phyloP scores from a whole-genome alignment of 2,113 vertebrate genomes.

The Cebus imitator region DNA sequence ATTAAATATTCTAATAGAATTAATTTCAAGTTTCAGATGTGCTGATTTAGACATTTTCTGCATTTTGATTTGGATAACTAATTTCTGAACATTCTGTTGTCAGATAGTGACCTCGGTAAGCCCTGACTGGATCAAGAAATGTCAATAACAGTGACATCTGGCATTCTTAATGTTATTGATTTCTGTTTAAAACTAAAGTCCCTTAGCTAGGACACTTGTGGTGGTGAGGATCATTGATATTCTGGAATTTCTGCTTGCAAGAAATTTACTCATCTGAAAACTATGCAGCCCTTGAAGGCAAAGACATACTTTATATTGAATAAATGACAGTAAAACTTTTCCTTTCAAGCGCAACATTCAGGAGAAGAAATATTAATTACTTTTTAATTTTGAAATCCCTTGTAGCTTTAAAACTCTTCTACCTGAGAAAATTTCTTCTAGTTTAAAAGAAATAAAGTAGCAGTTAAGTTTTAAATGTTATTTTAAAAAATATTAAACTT shows the following conservation, averaged over 20 bases:
- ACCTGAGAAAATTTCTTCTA: neutral
- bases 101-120: neutral
- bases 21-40: neutral
- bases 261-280: slow-evolving; percentile 25
- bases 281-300: neutral
- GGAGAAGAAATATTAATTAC: neutral
- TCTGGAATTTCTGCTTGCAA: slow-evolving; percentile 1
- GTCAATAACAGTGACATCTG: neutral
- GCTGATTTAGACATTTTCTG: slow-evolving; percentile 4
- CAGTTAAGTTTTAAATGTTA: neutral
- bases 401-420: slow-evolving; percentile 27
- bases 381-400: slow-evolving; percentile 42
- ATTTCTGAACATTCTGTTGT: neutral
- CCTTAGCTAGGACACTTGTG: neutral
- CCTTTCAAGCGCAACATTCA: neutral
- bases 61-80: slow-evolving; percentile 3
- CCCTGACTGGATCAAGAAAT: neutral
- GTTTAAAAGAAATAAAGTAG: neutral
- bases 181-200: slow-evolving; percentile 12
- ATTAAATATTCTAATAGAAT: neutral
- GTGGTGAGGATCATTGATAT: neutral
- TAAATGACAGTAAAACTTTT: neutral
- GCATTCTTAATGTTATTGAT: neutral
- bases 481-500: neutral
- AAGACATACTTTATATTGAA: neutral